Evolutionary conservation across 2,888 invertebrate species (phyloP).

Genomic region (Oscheius sp.): DNA sequence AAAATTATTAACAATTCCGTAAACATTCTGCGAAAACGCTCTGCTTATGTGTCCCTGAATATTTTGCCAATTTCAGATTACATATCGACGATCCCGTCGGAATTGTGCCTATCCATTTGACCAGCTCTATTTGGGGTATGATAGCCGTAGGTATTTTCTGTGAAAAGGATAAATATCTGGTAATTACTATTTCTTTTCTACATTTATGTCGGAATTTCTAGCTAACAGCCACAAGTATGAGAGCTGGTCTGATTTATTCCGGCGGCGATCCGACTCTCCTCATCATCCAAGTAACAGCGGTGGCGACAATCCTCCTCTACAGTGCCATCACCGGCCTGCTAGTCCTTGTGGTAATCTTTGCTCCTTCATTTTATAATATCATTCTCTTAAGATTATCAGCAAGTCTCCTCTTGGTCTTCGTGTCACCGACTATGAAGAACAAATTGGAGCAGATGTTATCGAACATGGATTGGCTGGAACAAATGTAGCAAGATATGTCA

Average conservation of each 20-base stretch:
- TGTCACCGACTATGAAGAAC: slow-evolving; percentile 68
- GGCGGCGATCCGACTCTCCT: slow-evolving; percentile 68
- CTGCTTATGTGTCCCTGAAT: too few relatives aligned
- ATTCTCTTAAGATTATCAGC: slow-evolving; percentile 46
- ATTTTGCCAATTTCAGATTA: slow-evolving; percentile 35
- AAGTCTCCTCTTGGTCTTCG: slow-evolving; percentile 67
- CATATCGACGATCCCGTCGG: slow-evolving; percentile 62
- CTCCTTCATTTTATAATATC: neutral
- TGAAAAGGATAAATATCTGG: slow-evolving; percentile 64
- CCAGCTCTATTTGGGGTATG: slow-evolving; percentile 70
- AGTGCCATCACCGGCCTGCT: slow-evolving; percentile 64
- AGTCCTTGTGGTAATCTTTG: slow-evolving; percentile 65
- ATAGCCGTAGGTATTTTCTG: slow-evolving; percentile 71
- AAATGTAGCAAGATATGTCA: slow-evolving; percentile 56
- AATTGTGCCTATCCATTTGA: slow-evolving; percentile 60
- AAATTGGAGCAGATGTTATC: slow-evolving; percentile 70
- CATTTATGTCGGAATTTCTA: slow-evolving; percentile 1
- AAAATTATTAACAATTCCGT: too few relatives aligned
- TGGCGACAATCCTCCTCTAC: slow-evolving; percentile 67
- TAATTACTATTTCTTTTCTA: slow-evolving; percentile 32
- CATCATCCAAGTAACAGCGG: slow-evolving; percentile 68
- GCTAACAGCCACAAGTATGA: slow-evolving; percentile 45
- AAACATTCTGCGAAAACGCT: too few relatives aligned
- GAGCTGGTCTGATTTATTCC: slow-evolving; percentile 52
- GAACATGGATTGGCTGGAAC: slow-evolving; percentile 68